phyloP scores from a whole-genome alignment of 2,113 vertebrate genomes.

The Blennius ocellaris region DNA sequence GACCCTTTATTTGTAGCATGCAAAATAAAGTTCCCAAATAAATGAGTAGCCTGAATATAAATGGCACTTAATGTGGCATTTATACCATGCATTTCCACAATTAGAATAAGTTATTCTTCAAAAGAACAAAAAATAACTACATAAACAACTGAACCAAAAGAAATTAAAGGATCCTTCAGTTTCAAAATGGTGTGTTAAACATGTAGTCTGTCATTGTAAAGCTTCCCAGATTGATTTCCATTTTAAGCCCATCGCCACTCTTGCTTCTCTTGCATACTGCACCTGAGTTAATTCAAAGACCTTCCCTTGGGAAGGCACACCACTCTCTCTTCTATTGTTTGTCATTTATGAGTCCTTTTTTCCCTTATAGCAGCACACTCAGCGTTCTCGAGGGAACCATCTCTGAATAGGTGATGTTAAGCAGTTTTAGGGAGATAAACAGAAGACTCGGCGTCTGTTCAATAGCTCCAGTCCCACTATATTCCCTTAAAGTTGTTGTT shows the following conservation, averaged over 20 bases:
- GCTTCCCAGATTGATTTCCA: conserved; percentile 27
- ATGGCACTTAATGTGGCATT: neutral
- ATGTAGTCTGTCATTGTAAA: conserved; percentile 12
- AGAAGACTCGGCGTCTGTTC: conserved; percentile 4
- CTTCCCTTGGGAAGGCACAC: conserved; percentile 17
- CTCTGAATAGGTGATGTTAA: conserved; percentile 26
- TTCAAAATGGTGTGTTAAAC: conserved; percentile 10
- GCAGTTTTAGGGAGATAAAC: conserved; percentile 40
- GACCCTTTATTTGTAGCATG: too few species aligned
- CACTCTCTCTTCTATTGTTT: conserved; percentile 15
- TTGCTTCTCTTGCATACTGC: neutral
- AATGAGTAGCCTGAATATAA: too few species aligned
- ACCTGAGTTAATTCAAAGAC: conserved; percentile 18
- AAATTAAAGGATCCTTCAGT: neutral
- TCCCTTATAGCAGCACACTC: neutral
- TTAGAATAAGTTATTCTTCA: conserved; percentile 11
- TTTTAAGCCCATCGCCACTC: conserved; percentile 12
- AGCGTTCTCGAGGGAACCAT: conserved; percentile 29
- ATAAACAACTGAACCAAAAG: conserved; percentile 3
- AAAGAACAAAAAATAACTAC: neutral
- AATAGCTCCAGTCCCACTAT: conserved; percentile 4
- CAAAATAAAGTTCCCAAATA: too few species aligned
- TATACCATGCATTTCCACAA: conserved; percentile 11
- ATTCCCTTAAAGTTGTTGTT: conserved; percentile 3
- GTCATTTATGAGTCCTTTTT: conserved; percentile 41